Evolutionary conservation across 2,797 vertebrate species (phyloP), one percentile per base, ranked within the genome.

Genomic region (Buceros bicornis): DNA sequence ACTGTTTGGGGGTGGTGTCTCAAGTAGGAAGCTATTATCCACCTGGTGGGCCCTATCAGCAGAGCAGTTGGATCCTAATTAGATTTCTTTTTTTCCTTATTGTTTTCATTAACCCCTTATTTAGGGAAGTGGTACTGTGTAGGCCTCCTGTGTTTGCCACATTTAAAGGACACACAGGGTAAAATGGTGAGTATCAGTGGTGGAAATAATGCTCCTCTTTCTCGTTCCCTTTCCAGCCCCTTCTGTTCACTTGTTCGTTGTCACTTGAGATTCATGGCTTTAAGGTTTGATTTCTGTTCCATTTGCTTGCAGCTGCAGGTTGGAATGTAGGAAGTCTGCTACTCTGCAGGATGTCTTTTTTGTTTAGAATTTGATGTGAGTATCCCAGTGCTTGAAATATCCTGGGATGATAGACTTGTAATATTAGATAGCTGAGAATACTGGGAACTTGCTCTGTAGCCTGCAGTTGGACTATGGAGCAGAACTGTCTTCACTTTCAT

Each of bases 31-130:
- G 45, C 76, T 93, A 45, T 97, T 96, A 96, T 85, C 80, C 71
- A 96, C 97, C 94, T 94, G 82, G 95, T 71, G 95, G 96, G 96
- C 69, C 77, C 77, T 96, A 94, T 95, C 93, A 96, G 80, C 74
- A 91, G 87, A 96, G 54, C 95, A 89, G 95, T 95, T 93, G 96
- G 95, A 85, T 96, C 82, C 92, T 96, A 97, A 96, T 95, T 96
- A 92, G 92, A 91, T 94, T 97, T 92, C 54, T 67, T 60, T 90
- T 57, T 89, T 65, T 74, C 53, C 42, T 50, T 85, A 37, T 82
- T 2, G 20, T 90, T 97, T 95, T 89, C 72, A 88, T 97, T 96
- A 96, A 93, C 90, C 81, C 54, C 29, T 96, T 92, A 78, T 93
- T 95, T 89, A 83, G 58, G 40, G 76, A 93, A 83, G 53, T 70